phyloP scores from a whole-genome alignment of 2,888 invertebrate species.

The Sthenelais limicola region DNA sequence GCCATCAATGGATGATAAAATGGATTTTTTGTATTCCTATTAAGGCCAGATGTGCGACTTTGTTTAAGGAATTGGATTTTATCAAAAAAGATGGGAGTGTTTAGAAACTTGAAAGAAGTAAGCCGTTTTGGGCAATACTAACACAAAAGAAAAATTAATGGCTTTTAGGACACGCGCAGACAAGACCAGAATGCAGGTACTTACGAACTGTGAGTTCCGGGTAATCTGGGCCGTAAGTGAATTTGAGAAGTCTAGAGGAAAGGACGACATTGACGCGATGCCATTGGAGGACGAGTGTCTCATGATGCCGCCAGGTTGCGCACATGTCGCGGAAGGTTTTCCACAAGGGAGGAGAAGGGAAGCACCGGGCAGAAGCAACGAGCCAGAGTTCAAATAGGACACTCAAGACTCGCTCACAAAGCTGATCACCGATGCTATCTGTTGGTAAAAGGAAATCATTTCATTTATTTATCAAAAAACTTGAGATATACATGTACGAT shows the following conservation, averaged over 20 bases:
- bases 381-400: conserved; percentile 93
- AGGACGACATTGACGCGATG: conserved; percentile 91
- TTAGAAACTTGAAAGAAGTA: no score
- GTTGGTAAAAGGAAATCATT: no score
- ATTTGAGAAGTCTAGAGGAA: conserved; percentile 85
- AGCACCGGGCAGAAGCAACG: conserved; percentile 83
- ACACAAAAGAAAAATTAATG: background rate
- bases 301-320: conserved; percentile 93
- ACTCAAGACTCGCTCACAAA: conserved; percentile 93
- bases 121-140: no score
- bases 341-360: conserved; percentile 96
- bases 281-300: conserved; percentile 95
- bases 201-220: conserved; percentile 64
- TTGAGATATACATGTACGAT: no score
- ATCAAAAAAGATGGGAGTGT: no score
- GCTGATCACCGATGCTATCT: conserved; percentile 95
- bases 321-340: conserved; percentile 94
- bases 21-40: no score
- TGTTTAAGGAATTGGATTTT: no score
- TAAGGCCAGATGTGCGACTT: no score
- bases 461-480: no score
- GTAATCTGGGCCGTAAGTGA: conserved; percentile 84
- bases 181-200: no score
- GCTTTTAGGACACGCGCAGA: background rate
- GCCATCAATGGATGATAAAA: no score